Conservation (phyloP, 2,797 vertebrate genomes). For the Sardinella longiceps region DNA sequence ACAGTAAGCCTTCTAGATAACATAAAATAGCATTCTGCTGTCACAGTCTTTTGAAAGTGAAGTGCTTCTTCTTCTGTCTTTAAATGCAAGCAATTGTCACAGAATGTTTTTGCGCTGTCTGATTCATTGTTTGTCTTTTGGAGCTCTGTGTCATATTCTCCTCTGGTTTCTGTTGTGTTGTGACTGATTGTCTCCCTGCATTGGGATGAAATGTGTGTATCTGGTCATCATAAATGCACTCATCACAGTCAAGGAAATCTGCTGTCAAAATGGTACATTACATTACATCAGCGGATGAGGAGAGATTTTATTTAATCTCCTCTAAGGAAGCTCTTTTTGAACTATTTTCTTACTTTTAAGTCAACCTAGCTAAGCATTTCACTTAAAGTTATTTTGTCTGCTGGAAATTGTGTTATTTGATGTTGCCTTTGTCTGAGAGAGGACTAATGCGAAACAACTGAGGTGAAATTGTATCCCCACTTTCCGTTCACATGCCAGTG, state of each 20-base stretch:
- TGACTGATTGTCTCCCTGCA: slow-evolving; percentile 4
- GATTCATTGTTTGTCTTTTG: neutral
- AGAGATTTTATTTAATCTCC: slow-evolving; percentile 33
- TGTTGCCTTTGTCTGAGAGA: slow-evolving; percentile 44
- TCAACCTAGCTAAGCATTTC: slow-evolving; percentile 37
- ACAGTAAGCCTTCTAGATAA: neutral
- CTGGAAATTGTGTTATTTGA: slow-evolving; percentile 61
- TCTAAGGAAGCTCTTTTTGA: slow-evolving; percentile 31
- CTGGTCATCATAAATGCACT: neutral
- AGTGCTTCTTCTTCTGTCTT: neutral
- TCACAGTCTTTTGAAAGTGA: neutral
- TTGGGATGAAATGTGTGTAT: neutral
- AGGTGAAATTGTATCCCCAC: slow-evolving; percentile 43
- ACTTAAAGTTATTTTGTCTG: slow-evolving; percentile 48
- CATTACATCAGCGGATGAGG: neutral
- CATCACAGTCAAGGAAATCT: slow-evolving; percentile 20
- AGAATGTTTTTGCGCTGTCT: slow-evolving; percentile 15
- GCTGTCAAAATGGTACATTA: slow-evolving; percentile 6
- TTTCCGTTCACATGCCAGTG: slow-evolving; percentile 48
- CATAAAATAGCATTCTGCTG: neutral
- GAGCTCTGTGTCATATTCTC: neutral
- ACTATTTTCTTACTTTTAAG: slow-evolving; percentile 24
- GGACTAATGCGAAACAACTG: slow-evolving; percentile 54
- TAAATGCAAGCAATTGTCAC: slow-evolving; percentile 1
- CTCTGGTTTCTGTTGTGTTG: slow-evolving; percentile 5